These are phyloP conservation scores for Panthera uncia DNA, from an alignment of 2,113 vertebrate species.

Conservation along the genomic window DNA sequence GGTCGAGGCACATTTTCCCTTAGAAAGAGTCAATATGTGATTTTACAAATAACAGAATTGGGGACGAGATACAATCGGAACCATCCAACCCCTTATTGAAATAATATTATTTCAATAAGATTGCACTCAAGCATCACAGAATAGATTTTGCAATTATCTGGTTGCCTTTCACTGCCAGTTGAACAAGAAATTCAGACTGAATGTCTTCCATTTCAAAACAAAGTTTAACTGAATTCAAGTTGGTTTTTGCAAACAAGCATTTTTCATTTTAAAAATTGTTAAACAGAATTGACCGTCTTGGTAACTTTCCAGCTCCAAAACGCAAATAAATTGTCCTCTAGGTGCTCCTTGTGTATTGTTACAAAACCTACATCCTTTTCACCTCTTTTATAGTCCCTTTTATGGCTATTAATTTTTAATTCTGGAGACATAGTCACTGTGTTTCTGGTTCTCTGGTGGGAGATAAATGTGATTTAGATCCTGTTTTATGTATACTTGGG, in stretches of 20 bases:
- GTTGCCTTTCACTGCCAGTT: background rate
- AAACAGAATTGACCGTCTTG: conserved; percentile 37
- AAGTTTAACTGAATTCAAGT: conserved; percentile 48
- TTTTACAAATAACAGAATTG: conserved; percentile 28
- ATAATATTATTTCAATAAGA: conserved; percentile 1
- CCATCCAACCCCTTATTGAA: no score
- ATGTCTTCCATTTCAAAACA: conserved; percentile 13
- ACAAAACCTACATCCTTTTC: conserved; percentile 78
- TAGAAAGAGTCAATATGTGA: conserved; percentile 8
- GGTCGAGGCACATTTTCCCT: background rate
- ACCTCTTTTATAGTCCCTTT: conserved; percentile 78
- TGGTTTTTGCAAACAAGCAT: conserved; percentile 54
- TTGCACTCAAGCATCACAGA: background rate
- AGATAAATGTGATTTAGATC: conserved; percentile 82
- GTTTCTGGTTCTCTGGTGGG: conserved; percentile 67
- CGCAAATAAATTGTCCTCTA: conserved; percentile 70
- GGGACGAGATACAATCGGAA: no score
- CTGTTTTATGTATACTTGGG: conserved; percentile 78
- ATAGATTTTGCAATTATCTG: conserved; percentile 17
- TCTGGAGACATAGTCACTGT: conserved; percentile 77
- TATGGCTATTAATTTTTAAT: conserved; percentile 82
- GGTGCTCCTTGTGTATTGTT: conserved; percentile 53
- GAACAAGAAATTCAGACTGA: conserved; percentile 13
- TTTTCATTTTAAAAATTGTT: conserved; percentile 44
- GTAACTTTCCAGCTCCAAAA: conserved; percentile 37